Conservation (phyloP, 1,140 invertebrate species). For the Meloidogyne exigua region DNA sequence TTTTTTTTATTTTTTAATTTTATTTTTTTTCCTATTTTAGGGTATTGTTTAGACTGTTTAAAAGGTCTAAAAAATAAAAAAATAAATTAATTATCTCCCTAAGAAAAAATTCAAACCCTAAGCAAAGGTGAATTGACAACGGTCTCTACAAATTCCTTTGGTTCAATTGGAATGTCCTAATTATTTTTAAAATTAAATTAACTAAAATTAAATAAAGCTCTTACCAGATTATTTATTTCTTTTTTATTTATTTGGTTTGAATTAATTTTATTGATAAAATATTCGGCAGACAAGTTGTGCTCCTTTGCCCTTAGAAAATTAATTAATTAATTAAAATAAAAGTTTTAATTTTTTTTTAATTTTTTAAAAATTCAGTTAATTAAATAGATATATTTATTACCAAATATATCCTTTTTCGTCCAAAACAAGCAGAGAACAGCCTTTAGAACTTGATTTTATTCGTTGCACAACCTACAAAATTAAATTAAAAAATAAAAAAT, state of each 20-base stretch:
- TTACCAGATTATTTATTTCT: neutral
- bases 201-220: no score
- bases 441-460: slow-evolving; percentile 74
- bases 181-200: neutral
- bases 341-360: no score
- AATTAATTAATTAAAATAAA: no score
- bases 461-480: slow-evolving; percentile 42
- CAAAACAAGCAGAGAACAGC: slow-evolving; percentile 83
- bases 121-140: neutral
- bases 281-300: neutral
- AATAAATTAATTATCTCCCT: neutral
- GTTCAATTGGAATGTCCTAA: neutral
- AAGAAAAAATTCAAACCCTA: neutral
- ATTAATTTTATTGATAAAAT: neutral
- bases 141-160: neutral
- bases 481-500: neutral
- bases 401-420: slow-evolving; percentile 76
- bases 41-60: no score
- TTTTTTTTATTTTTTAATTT: no score
- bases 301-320: neutral
- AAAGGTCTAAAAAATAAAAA: no score
- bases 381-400: slow-evolving; percentile 36
- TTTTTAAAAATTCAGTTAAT: no score
- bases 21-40: no score
- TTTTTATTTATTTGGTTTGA: neutral